Evolutionary conservation across 1,140 invertebrate species (phyloP).

Genomic region (Drosophila pseudoananassae): DNA sequence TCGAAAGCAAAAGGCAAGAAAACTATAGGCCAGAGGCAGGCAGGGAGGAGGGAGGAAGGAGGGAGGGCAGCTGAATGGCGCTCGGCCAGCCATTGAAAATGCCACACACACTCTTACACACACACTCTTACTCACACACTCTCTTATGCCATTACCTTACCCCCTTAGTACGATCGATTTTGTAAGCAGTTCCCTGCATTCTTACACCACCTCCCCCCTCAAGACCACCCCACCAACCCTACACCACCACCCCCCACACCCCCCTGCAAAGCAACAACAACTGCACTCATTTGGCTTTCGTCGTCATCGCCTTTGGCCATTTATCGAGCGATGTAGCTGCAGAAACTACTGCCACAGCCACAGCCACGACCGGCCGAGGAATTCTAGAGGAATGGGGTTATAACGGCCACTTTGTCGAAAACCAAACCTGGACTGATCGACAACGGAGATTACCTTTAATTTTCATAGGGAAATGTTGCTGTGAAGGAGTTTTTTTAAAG

Average conservation of each 20-base stretch:
- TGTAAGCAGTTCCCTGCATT: slow-evolving; percentile 30
- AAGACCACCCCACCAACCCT: background rate
- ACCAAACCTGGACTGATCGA: slow-evolving; percentile 20
- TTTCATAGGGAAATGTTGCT: background rate
- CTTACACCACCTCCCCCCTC: background rate
- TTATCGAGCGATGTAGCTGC: slow-evolving; percentile 50
- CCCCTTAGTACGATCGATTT: slow-evolving; percentile 39
- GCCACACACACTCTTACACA: slow-evolving; percentile 4
- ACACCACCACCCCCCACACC: background rate
- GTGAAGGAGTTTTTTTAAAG: no score
- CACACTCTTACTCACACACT: slow-evolving; percentile 1
- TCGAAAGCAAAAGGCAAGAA: slow-evolving; percentile 44
- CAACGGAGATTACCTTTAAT: background rate
- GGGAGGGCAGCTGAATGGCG: slow-evolving; percentile 19
- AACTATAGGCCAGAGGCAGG: background rate
- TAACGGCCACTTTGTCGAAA: background rate
- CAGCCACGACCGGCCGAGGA: slow-evolving; percentile 26
- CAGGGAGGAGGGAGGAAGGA: background rate
- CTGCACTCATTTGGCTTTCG: slow-evolving; percentile 58
- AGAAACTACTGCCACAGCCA: background rate
- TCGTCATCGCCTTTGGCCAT: slow-evolving; percentile 48
- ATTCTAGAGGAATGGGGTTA: slow-evolving; percentile 30
- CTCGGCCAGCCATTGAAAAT: slow-evolving; percentile 37
- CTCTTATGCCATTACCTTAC: background rate
- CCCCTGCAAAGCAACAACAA: slow-evolving; percentile 8